Conservation (phyloP, 2,113 vertebrate genomes). For the Motacilla tschutschensis region DNA sequence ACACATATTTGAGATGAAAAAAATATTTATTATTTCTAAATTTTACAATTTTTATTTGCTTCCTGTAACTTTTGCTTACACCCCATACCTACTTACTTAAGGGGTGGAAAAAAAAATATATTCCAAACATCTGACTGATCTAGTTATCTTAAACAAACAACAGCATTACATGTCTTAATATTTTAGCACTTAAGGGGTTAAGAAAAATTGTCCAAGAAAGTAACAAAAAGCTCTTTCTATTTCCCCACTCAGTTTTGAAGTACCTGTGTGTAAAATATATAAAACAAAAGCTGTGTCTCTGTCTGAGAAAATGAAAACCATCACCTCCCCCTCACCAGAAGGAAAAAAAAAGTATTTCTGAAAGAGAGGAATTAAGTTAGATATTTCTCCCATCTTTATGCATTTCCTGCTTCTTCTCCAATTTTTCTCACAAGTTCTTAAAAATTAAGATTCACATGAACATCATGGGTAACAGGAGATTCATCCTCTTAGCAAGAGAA, state of each 20-base stretch:
- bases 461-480: neutral
- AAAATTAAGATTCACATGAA: neutral
- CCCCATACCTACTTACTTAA: rapidly evolving
- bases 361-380: neutral
- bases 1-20: neutral
- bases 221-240: neutral
- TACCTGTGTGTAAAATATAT: neutral
- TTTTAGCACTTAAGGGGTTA: neutral
- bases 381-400: neutral
- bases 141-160: neutral
- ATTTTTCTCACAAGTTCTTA: neutral
- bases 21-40: neutral
- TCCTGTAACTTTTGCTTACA: neutral
- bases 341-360: neutral
- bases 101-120: neutral
- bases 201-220: neutral
- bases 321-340: neutral
- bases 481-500: neutral
- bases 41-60: neutral
- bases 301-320: neutral
- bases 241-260: neutral
- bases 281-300: neutral
- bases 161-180: neutral
- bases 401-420: neutral
- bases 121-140: neutral